Base-by-base conservation (phyloP, 2,888 invertebrate species). In the Coronaproctus castanopsis region DNA sequence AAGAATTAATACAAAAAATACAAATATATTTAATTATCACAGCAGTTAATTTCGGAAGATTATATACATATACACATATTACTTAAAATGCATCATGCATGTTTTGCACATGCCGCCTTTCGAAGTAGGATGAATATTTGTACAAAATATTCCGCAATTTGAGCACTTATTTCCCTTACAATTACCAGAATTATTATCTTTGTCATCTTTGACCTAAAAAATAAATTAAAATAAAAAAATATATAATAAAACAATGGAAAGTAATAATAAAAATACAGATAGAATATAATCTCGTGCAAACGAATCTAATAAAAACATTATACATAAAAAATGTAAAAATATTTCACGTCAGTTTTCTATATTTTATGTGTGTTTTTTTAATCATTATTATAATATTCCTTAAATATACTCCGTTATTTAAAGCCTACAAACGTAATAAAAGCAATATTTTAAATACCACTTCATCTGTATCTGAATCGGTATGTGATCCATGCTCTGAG, bases 51-150 rank as follows among this genome's bases (percentile, higher is more conserved):
- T n/a, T n/a, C n/a, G n/a, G n/a, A n/a, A n/a, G n/a, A n/a, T n/a
- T n/a, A n/a, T n/a, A n/a, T n/a, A n/a, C n/a, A n/a, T n/a, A n/a
- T n/a, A n/a, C n/a, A n/a, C 23, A 76, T 49, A 76, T 75, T 81
- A 84, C 85, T 85, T 86, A 83, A 85, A 87, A 73, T 87, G 86
- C 72, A 83, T 81, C 76, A 82, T 84, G 75, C 88, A 89, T 73
- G 85, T 83, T 73, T 80, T 80, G 76, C 88, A 89, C 73, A 87
- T 78, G 70, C 80, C 77, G 71, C 85, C 86, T 73, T 83, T 83
- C 67, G 83, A 78, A 66, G 85, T 83, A 69, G 79, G 77, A 73
- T 83, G 82, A 67, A 83, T 77, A 71, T 82, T 78, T 70, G 82
- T 80, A 73, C 85, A 83, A 71, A 78, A 77, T 70, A 85, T 81